Evolutionary conservation across 1,140 invertebrate genomes (phyloP).

Genomic region (Eumaeus atala): DNA sequence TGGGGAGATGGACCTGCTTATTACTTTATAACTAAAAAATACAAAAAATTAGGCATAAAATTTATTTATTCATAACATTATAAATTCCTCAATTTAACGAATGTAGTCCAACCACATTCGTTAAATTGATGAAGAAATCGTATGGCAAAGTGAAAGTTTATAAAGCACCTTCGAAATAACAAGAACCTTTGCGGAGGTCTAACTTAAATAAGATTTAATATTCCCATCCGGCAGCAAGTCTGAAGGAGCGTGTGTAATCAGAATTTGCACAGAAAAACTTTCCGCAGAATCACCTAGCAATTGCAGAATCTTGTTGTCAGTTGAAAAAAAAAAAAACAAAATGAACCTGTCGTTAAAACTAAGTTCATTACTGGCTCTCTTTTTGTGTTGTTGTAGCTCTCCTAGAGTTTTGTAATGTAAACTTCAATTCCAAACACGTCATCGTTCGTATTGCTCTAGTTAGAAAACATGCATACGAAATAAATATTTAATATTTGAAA

Average conservation of each 20-base stretch:
- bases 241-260: conserved; percentile 70
- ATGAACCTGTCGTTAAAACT: conserved; percentile 71
- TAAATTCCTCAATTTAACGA: too few relatives aligned
- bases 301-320: conserved; percentile 52
- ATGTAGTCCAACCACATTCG: too few relatives aligned
- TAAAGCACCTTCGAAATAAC: conserved; percentile 66
- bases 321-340: conserved; percentile 69
- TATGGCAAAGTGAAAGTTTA: conserved; percentile 37
- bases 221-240: conserved; percentile 66
- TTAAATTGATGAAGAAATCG: too few relatives aligned
- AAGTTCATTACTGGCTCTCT: conserved; percentile 66
- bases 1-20: too few relatives aligned
- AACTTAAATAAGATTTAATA: conserved; percentile 74
- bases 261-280: conserved; percentile 67
- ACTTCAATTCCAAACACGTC: conserved; percentile 11
- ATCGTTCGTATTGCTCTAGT: too few relatives aligned
- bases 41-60: too few relatives aligned
- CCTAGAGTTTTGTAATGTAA: background rate
- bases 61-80: too few relatives aligned
- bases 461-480: too few relatives aligned
- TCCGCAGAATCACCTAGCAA: conserved; percentile 60
- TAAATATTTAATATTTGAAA: background rate
- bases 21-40: too few relatives aligned
- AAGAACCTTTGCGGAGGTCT: conserved; percentile 59
- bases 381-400: conserved; percentile 9